These are phyloP conservation scores for Cromileptes altivelis DNA, from an alignment of 2,113 vertebrate species.

Conservation along the genomic window DNA sequence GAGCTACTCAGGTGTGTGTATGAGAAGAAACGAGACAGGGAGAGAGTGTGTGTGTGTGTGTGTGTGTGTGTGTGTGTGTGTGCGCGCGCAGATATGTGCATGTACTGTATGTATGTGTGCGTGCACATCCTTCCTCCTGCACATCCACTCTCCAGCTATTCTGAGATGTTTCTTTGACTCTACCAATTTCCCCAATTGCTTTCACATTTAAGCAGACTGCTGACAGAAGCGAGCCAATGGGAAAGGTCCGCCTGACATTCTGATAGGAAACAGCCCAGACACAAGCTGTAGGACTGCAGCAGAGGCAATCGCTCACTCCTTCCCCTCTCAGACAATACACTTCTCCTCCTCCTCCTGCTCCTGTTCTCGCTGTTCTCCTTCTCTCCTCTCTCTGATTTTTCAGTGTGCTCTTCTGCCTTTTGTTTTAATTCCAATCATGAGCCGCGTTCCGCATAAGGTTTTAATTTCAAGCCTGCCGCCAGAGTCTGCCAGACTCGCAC, in stretches of 20 bases:
- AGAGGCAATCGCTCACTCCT: constrained; percentile 53
- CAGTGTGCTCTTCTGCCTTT: constrained; percentile 65
- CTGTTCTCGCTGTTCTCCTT: constrained; percentile 11
- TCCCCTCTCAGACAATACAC: constrained; percentile 48
- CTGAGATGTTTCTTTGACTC: constrained; percentile 72
- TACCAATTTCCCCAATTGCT: constrained; percentile 79
- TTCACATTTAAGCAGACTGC: constrained; percentile 79
- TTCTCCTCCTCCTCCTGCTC: constrained; percentile 18
- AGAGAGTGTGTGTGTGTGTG: background rate
- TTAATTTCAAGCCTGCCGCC: constrained; percentile 77
- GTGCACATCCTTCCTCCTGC: constrained; percentile 7
- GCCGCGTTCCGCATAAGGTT: constrained; percentile 74
- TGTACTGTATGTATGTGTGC: too few species aligned
- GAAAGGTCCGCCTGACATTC: constrained; percentile 78
- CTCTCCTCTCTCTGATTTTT: constrained; percentile 17
- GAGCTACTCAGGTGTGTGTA: background rate
- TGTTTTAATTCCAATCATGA: constrained; percentile 80
- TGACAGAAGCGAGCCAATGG: constrained; percentile 70
- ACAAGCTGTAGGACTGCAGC: constrained; percentile 48
- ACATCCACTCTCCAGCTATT: constrained; percentile 45
- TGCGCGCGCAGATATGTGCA: too few species aligned
- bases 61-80: background rate
- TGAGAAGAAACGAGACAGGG: constrained; percentile 1
- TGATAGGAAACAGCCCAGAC: constrained; percentile 73
- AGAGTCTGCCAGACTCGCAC: constrained; percentile 50